A percentile compares a stretch with the other conserved stretches of the same genome.
These are phyloP conservation scores for Ceratina calcarata DNA, from an alignment of 1,140 invertebrate species.

Conservation along the genomic window DNA sequence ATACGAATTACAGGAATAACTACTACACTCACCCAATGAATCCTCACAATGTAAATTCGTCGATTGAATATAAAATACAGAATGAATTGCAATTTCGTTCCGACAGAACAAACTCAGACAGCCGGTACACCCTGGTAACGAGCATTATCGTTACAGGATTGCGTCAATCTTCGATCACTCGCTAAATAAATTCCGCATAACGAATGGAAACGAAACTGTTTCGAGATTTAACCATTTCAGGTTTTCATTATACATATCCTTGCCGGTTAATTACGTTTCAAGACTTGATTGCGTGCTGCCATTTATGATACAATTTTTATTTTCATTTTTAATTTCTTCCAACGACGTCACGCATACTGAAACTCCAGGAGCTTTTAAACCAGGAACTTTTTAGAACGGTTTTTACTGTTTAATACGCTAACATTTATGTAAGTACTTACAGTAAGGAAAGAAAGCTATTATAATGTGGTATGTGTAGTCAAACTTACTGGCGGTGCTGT, in stretches of 20 bases:
- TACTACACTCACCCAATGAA: background rate
- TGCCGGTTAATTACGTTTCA: too few species aligned
- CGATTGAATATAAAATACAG: background rate
- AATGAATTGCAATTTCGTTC: background rate
- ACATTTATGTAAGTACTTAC: too few species aligned
- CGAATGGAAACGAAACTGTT: background rate
- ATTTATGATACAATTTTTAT: too few species aligned
- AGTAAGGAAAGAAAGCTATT: too few species aligned
- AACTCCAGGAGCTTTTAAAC: too few species aligned
- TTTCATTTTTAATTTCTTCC: too few species aligned
- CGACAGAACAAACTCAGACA: background rate
- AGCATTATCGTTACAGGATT: constrained; percentile 8
- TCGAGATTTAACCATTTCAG: background rate
- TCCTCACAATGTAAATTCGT: background rate
- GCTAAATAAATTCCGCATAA: background rate
- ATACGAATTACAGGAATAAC: background rate
- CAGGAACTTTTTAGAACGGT: too few species aligned
- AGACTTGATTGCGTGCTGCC: too few species aligned
- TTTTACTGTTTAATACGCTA: too few species aligned
- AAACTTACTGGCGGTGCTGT: constrained; percentile 21
- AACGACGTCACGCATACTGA: too few species aligned
- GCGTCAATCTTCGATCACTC: background rate
- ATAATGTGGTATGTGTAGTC: too few species aligned
- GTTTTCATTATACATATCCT: background rate
- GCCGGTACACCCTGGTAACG: background rate